Evolutionary conservation across 2,113 vertebrate species (phyloP).

Genomic region (Tragulus kanchil): DNA sequence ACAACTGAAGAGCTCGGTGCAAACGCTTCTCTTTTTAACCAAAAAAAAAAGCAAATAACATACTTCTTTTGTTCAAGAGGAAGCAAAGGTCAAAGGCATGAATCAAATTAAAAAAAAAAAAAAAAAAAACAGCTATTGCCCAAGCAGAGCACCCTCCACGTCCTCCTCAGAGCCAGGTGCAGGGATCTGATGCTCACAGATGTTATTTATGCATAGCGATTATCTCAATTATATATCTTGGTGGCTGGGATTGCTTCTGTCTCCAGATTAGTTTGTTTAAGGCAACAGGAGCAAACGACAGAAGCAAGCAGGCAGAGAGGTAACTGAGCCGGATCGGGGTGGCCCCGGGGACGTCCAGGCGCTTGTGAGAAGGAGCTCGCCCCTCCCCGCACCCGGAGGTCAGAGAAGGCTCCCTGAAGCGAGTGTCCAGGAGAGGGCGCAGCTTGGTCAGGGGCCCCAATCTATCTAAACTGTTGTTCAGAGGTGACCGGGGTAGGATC

Average conservation of each 20-base stretch:
- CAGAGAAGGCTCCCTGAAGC: not conserved
- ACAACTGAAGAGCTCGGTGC: not conserved
- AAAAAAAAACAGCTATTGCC: not conserved
- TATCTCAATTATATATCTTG: constrained; percentile 81
- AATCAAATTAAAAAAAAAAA: not conserved
- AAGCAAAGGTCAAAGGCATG: constrained; percentile 40
- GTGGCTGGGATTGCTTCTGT: constrained; percentile 70
- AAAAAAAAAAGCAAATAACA: not conserved
- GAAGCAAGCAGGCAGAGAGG: not conserved
- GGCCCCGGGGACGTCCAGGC: no score
- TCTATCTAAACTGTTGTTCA: not conserved
- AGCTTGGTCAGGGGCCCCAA: no score
- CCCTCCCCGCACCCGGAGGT: accelerated
- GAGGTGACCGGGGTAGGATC: not conserved
- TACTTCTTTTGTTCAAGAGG: not conserved
- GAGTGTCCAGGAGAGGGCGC: no score
- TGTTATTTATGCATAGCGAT: constrained; percentile 83
- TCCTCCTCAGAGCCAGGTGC: constrained; percentile 74
- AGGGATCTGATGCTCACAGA: constrained; percentile 85
- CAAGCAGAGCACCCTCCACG: not conserved
- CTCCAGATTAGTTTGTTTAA: constrained; percentile 75
- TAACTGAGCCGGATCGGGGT: not conserved
- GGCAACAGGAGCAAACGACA: not conserved
- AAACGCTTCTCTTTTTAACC: not conserved
- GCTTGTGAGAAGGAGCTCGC: accelerated